Evolutionary conservation across 1,140 invertebrate genomes (phyloP), one percentile per base, ranked within the genome.

Genomic region (Caerostris extrusa): DNA sequence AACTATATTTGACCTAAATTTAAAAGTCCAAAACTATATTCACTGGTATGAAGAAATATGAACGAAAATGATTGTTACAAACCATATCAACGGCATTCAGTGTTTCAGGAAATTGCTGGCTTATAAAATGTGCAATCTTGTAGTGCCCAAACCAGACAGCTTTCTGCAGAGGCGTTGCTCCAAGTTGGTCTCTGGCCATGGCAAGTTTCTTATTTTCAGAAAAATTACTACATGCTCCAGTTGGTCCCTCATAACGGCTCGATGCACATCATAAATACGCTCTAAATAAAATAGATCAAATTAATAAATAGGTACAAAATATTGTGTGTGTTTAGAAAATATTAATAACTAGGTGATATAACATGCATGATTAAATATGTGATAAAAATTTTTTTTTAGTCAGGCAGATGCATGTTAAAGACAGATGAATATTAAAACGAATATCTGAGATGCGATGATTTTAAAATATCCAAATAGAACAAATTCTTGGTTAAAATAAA

Each of bases 161-260:
- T 86, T 99, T 98, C 96, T 99, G 99, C 71, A 99, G 96, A 3
- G 99, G 98, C 1, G 98, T 98, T 19, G 98, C 97, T 19, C 98
- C 98, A 95, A 98, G 97, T 60, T 98, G 97, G 96, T 99, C 98
- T 95, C 98, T 97, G 8, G 98, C 98, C 71, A 98, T 97, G 7
- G 98, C 98, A 95, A 99, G 98, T 95, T 98, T 98, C 92, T 98
- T 96, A 96, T 99, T 98, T n/a, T 90, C 93, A 99, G 96, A 5
- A 98, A 97, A 89, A 97, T 97, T 96, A 98, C 98, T 57, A 99
- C 96, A 94, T 98, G 98, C 95, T 97, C 96, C 94, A 99, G 96
- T 95, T 97, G 98, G 17, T 98, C 98, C 95, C 98, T 97, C 95
- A 97, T 97, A 17, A 98, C 98, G 55, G 98, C 98, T 95, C 97